Evolutionary conservation across 2,113 vertebrate genomes (phyloP).

Genomic region (Neogale vison): DNA sequence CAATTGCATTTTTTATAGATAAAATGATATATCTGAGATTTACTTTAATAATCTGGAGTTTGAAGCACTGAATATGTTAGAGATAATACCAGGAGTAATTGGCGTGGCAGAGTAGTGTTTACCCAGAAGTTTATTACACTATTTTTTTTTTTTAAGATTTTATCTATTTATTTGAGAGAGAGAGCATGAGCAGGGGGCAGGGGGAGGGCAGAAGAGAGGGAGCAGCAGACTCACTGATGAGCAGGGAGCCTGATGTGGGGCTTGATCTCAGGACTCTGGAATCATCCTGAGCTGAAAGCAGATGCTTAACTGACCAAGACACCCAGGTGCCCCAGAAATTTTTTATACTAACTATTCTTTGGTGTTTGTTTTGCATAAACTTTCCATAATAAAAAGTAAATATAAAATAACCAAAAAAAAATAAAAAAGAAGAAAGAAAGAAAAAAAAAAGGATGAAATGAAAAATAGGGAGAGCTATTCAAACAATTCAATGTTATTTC

Average conservation of each 20-base stretch:
- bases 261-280: not conserved
- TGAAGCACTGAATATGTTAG: not conserved
- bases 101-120: not conserved
- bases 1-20: not conserved
- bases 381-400: conserved; percentile 28
- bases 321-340: not conserved
- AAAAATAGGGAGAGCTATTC: not conserved
- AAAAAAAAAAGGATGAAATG: not conserved
- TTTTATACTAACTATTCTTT: not conserved
- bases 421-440: not conserved
- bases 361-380: not conserved
- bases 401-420: not conserved
- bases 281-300: not conserved
- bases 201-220: not conserved
- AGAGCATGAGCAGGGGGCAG: not conserved
- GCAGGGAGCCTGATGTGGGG: not conserved
- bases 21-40: not conserved
- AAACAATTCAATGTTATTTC: not conserved
- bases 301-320: not conserved
- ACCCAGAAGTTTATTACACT: not conserved
- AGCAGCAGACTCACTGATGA: not conserved
- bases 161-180: not conserved
- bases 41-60: not conserved
- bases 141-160: not conserved
- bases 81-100: not conserved